These are phyloP conservation scores for Sebastes nivosus DNA, from an alignment of 2,797 vertebrate species.

Conservation along the genomic window DNA sequence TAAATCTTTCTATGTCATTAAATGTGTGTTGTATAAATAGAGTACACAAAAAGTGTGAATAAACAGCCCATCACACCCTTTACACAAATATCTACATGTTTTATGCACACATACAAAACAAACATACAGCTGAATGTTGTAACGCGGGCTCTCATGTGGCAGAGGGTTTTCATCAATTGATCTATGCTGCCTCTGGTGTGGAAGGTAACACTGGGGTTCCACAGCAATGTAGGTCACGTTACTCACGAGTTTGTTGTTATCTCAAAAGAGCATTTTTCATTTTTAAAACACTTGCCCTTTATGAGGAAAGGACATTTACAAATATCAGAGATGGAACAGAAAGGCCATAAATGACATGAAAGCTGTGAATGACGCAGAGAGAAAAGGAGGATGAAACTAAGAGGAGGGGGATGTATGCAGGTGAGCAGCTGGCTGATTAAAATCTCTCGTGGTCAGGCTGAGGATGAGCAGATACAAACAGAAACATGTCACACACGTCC, in stretches of 20 bases:
- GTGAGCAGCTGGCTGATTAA: constrained; percentile 36
- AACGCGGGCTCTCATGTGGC: not conserved
- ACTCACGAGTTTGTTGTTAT: not conserved
- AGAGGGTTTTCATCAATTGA: not conserved
- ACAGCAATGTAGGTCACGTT: constrained; percentile 48
- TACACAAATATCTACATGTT: not conserved
- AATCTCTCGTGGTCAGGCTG: not conserved
- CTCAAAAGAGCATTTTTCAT: not conserved
- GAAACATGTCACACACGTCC: not conserved
- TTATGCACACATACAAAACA: not conserved
- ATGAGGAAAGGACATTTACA: not conserved
- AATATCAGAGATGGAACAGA: constrained; percentile 3
- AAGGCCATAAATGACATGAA: constrained; percentile 27
- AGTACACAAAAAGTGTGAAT: not conserved
- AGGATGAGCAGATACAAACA: constrained; percentile 15
- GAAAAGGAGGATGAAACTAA: not conserved
- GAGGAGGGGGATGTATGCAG: not conserved
- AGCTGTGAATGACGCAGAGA: constrained; percentile 15
- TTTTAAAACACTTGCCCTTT: constrained; percentile 5
- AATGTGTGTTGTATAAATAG: not conserved
- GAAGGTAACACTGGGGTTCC: not conserved
- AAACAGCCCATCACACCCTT: not conserved
- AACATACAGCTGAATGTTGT: not conserved
- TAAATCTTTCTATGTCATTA: not conserved
- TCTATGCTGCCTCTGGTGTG: not conserved